Conservation (phyloP, 2,888 invertebrate genomes). For the Helobdella robusta region DNA sequence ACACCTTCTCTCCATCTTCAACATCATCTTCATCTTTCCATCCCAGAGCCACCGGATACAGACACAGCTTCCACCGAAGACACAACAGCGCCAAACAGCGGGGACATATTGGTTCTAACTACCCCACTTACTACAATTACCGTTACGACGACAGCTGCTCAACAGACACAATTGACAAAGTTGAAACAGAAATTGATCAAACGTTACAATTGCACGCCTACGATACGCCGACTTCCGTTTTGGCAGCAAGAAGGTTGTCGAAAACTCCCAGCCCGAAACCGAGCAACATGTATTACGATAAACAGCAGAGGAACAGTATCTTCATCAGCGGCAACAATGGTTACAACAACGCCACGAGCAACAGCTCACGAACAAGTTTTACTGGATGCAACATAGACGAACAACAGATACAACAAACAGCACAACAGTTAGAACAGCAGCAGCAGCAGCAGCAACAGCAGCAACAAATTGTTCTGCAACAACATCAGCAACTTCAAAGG, state of each 20-base stretch:
- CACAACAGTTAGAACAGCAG: conserved; percentile 3
- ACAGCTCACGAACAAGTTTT: not conserved
- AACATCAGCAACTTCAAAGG: conserved; percentile 10
- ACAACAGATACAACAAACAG: too few species aligned
- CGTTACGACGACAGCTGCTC: conserved; percentile 14
- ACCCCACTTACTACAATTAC: conserved; percentile 26
- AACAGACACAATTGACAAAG: conserved; percentile 13
- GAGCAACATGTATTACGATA: conserved; percentile 15
- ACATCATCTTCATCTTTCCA: conserved; percentile 22
- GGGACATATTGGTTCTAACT: conserved; percentile 14
- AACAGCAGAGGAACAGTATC: conserved; percentile 10
- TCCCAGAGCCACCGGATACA: conserved; percentile 19
- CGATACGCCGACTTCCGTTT: conserved; percentile 4
- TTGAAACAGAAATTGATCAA: not conserved
- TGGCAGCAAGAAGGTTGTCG: not conserved
- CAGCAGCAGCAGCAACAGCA: conserved; percentile 22
- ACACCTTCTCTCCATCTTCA: not conserved
- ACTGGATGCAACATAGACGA: too few species aligned
- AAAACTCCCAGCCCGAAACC: conserved; percentile 21
- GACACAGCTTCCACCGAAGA: conserved; percentile 22
- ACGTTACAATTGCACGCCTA: conserved; percentile 7
- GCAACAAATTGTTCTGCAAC: conserved; percentile 12
- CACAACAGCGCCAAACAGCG: conserved; percentile 24
- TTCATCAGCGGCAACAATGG: not conserved
- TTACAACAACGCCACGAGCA: not conserved